Evolutionary conservation across 64 coral and sea anemone species (phyloP), one percentile per base, ranked within the genome.

Genomic region (Porites australiensis): DNA sequence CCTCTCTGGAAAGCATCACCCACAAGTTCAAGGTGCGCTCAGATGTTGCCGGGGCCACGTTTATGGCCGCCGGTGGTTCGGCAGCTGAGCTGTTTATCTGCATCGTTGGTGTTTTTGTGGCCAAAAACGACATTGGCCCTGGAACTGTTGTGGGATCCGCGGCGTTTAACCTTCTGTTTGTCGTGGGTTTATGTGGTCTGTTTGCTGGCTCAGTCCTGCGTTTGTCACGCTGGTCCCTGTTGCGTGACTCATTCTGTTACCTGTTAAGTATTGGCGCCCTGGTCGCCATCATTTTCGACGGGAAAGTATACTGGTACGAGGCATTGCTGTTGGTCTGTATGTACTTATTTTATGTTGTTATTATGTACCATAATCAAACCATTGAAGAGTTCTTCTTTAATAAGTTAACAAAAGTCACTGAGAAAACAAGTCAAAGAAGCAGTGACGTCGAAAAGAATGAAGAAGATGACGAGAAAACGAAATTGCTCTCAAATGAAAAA

Each of bases 141-240:
- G 96, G 96, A 47, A 98, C 96, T 51, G 88, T 98, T 15, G 96
- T 98, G 2, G 96, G 96, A n/a, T 98, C 96, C 14, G 96, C 96
- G 27, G 96, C 95, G 13, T 98, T 98, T 77, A 98, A 98, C 68
- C 95, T 98, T 83, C 79, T 98, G 54, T 98, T 98, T 89, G 95
- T 98, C 20, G 93, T 98, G 54, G 79, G 89, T 4, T 82, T 95
- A 15, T 98, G 96, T 77, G 96, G 96, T 14, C 13, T 98, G 10
- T 98, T 95, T 78, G 83, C 93, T 63, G 96, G 96, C 62, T 74
- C 89, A 49, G 79, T 89, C 13, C 93, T 98, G 5, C 86, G 79
- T 5, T n/a, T 97, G 45, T 87, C 86, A 58, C 94, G 88, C 59
- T 97, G 95, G 95, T 92, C 95, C 16, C 64, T 97, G 60, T 49